Conservation (phyloP, 2,888 invertebrate species). For the Mesorhabditis sp. region DNA sequence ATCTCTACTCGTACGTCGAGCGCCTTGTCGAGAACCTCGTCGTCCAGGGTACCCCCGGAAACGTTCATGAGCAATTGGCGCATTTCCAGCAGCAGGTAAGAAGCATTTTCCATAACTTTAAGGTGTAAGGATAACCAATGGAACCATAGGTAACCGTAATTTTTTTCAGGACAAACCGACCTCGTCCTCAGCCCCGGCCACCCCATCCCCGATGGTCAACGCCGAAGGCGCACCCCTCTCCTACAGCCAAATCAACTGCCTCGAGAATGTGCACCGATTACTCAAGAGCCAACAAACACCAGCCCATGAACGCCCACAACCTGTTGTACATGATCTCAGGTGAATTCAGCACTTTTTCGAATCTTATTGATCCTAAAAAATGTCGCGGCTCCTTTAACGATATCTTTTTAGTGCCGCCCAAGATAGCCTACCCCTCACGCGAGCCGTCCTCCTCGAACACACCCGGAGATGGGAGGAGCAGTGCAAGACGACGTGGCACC, state of each 20-base stretch:
- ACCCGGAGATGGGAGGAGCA: slow-evolving; percentile 49
- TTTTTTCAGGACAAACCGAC: slow-evolving; percentile 9
- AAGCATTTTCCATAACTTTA: not conserved
- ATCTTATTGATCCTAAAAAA: not conserved
- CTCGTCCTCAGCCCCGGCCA: slow-evolving; percentile 19
- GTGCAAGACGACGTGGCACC: slow-evolving; percentile 48
- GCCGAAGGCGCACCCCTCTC: slow-evolving; percentile 22
- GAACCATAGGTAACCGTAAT: not conserved
- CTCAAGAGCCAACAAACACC: slow-evolving; percentile 42
- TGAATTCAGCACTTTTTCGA: not conserved
- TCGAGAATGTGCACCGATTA: slow-evolving; percentile 56
- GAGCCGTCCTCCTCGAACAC: slow-evolving; percentile 47
- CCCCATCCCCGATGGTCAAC: slow-evolving; percentile 14
- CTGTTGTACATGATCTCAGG: not conserved
- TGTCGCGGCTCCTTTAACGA: not conserved
- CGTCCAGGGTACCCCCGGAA: slow-evolving; percentile 25
- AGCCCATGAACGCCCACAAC: slow-evolving; percentile 1
- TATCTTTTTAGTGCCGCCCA: slow-evolving; percentile 29
- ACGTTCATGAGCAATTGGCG: too few species aligned
- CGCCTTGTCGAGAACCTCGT: slow-evolving; percentile 41
- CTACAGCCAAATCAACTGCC: slow-evolving; percentile 52
- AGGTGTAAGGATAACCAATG: not conserved
- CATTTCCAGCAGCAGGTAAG: not conserved
- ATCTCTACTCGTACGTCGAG: slow-evolving; percentile 40
- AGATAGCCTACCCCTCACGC: slow-evolving; percentile 40